Conservation (phyloP, 2,888 invertebrate genomes). For the Nemapogon koenigi region DNA sequence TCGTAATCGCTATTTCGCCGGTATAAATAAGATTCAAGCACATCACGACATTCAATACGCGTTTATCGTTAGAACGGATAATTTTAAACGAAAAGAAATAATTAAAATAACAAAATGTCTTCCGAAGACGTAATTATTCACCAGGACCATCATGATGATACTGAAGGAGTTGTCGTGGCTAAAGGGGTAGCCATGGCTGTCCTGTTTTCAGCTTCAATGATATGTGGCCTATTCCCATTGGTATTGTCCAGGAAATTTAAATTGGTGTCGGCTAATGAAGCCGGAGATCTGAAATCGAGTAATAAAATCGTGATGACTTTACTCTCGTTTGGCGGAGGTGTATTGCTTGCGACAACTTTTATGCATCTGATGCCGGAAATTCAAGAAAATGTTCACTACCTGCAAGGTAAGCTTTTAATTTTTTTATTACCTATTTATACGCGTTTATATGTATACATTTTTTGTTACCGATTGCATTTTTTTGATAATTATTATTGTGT, state of each 20-base stretch:
- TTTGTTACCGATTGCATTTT: too few relatives aligned
- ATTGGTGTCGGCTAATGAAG: conserved; percentile 59
- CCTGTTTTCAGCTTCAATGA: conserved; percentile 76
- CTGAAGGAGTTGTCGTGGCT: conserved; percentile 65
- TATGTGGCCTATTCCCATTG: conserved; percentile 78
- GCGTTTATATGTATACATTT: too few relatives aligned
- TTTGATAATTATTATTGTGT: too few relatives aligned
- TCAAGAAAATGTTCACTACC: conserved; percentile 68
- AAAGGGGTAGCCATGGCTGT: conserved; percentile 82
- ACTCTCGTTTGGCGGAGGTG: conserved; percentile 86
- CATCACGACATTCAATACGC: too few relatives aligned
- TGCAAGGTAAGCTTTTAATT: conserved; percentile 66
- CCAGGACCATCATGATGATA: conserved; percentile 28
- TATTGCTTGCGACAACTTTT: conserved; percentile 81
- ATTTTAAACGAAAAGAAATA: conserved; percentile 18
- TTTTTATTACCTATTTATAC: too few relatives aligned
- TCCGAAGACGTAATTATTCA: conserved; percentile 18
- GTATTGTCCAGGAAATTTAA: conserved; percentile 70
- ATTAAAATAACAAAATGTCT: conserved; percentile 22
- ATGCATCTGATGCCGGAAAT: conserved; percentile 84
- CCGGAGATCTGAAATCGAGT: conserved; percentile 51
- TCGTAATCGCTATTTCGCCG: too few relatives aligned
- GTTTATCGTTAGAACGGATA: too few relatives aligned
- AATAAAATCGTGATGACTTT: conserved; percentile 65
- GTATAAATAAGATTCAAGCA: too few relatives aligned